phyloP scores from a whole-genome alignment of 2,113 vertebrate species.

The Macheiramphus alcinus region DNA sequence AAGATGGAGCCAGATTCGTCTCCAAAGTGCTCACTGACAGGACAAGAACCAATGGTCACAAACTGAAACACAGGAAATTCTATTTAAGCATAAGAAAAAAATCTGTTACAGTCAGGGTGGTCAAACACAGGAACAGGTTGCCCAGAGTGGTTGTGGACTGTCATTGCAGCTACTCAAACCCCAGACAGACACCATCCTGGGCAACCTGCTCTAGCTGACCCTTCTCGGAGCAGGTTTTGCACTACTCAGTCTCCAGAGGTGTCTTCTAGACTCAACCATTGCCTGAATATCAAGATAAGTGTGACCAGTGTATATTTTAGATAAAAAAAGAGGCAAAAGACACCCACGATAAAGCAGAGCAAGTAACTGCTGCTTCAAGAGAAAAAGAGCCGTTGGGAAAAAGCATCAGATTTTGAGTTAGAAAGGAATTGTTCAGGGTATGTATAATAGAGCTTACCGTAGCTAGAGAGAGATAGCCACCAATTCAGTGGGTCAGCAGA shows the following conservation, averaged over 20 bases:
- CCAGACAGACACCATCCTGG: background rate
- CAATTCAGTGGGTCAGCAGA: background rate
- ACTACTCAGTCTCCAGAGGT: background rate
- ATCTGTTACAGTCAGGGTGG: background rate
- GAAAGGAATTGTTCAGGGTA: background rate
- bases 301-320: background rate
- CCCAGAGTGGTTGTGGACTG: background rate
- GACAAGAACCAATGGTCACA: background rate
- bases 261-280: background rate
- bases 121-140: background rate
- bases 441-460: background rate
- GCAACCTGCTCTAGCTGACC: background rate
- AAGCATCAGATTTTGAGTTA: background rate
- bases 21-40: background rate
- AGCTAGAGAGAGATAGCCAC: background rate
- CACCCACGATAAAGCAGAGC: background rate
- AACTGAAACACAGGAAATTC: background rate
- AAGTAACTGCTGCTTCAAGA: background rate
- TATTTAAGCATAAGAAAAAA: background rate
- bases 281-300: background rate
- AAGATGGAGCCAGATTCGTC: background rate
- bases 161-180: background rate
- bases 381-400: background rate
- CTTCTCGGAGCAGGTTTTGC: background rate
- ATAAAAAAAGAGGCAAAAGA: background rate